Evolutionary conservation across 1,140 invertebrate species (phyloP).

Genomic region (Temnothorax longispinosus): DNA sequence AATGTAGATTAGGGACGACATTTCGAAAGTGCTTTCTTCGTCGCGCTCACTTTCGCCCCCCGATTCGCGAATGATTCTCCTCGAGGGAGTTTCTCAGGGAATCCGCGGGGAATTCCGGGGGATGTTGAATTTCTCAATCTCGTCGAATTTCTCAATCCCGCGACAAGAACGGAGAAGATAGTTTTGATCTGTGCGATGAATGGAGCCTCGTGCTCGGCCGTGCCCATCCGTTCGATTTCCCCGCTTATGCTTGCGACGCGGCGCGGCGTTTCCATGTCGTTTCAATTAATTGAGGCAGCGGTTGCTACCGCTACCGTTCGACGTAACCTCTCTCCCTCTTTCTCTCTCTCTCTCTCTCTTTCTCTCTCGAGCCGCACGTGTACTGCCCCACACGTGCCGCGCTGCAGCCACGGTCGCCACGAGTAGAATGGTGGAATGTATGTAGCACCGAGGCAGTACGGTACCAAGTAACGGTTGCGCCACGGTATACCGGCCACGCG

Average conservation of each 20-base stretch:
- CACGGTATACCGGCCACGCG: conserved; percentile 33
- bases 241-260: neutral
- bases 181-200: neutral
- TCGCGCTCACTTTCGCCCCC: neutral
- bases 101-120: neutral
- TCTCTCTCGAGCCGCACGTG: conserved; percentile 17
- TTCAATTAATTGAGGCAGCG: conserved; percentile 29
- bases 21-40: neutral
- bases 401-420: conserved; percentile 9
- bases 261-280: conserved; percentile 2
- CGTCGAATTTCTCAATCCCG: neutral
- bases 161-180: neutral
- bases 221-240: conserved; percentile 18
- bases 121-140: neutral
- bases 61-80: neutral
- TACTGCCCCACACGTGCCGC: conserved; percentile 27
- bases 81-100: neutral
- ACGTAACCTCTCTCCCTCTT: neutral
- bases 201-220: neutral
- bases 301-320: neutral
- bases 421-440: conserved; percentile 25
- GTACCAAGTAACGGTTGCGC: conserved; percentile 70
- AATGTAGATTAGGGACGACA: neutral
- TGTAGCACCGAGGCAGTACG: conserved; percentile 51
- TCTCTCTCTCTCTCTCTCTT: neutral